Evolutionary conservation across 1,140 invertebrate genomes (phyloP).

Genomic region (Diplogasteroides magnus): DNA sequence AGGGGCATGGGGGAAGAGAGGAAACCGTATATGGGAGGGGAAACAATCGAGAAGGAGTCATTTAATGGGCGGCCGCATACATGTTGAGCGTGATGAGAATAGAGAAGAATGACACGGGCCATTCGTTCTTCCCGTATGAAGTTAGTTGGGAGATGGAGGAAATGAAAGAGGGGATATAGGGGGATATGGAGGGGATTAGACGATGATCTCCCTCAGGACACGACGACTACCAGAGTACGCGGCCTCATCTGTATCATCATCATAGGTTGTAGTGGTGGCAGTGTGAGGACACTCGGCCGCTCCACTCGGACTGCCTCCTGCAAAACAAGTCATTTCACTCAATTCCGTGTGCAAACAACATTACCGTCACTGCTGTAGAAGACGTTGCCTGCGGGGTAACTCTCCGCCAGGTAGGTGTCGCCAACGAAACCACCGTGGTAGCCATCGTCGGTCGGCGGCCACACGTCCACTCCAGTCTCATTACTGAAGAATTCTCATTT

Average conservation of each 20-base stretch:
- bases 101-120: too few species aligned
- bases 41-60: too few species aligned
- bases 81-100: too few species aligned
- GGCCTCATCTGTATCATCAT: not conserved
- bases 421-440: not conserved
- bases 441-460: not conserved
- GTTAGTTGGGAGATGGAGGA: not conserved
- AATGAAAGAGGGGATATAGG: not conserved
- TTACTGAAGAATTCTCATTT: not conserved
- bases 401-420: not conserved
- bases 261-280: not conserved
- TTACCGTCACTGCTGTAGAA: too few species aligned
- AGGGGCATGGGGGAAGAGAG: too few species aligned
- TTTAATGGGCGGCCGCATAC: too few species aligned
- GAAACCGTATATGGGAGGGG: too few species aligned
- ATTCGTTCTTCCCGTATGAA: too few species aligned
- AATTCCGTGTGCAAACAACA: too few species aligned
- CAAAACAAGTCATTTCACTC: too few species aligned
- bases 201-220: conserved; percentile 24
- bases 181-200: conserved; percentile 2
- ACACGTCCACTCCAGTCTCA: not conserved
- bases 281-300: not conserved
- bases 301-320: too few species aligned
- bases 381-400: too few species aligned
- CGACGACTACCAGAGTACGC: conserved; percentile 13